Percentiles rank a stretch among this genome's conserved stretches.
Evolutionary conservation across 2,113 vertebrate genomes (phyloP).

Genomic region (Sturnira hondurensis): DNA sequence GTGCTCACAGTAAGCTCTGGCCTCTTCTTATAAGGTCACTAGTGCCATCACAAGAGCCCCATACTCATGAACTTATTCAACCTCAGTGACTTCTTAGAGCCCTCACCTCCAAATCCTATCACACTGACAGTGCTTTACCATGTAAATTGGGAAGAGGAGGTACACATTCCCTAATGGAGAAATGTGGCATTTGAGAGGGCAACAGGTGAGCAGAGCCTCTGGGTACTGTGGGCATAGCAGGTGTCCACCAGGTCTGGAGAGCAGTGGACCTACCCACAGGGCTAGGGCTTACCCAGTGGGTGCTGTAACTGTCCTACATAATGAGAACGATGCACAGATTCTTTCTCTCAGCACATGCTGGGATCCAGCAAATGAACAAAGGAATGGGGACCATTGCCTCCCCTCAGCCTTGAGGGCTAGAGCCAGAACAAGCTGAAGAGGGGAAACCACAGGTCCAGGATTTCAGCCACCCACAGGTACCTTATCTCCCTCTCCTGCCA

Average conservation of each 20-base stretch:
- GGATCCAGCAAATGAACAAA: not conserved
- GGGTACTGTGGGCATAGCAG: rapidly evolving
- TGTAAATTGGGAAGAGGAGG: too few relatives aligned
- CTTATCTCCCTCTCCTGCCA: not conserved
- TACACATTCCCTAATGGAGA: not conserved
- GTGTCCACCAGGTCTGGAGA: not conserved
- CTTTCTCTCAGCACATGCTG: not conserved
- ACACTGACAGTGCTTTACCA: too few relatives aligned
- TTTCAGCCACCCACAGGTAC: not conserved
- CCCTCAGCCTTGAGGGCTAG: not conserved
- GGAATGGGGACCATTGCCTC: too few relatives aligned
- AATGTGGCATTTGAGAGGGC: not conserved
- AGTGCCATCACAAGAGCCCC: not conserved
- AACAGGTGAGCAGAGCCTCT: not conserved
- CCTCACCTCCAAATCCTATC: not conserved
- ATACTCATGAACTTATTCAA: not conserved
- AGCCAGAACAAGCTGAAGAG: not conserved
- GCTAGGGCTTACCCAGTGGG: not conserved
- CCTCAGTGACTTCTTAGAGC: not conserved
- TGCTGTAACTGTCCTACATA: not conserved
- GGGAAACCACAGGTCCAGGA: rapidly evolving
- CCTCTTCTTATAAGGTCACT: not conserved
- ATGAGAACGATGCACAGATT: not conserved
- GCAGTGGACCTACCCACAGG: not conserved
- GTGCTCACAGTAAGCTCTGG: not conserved